Evolutionary conservation across 2,113 vertebrate species (phyloP), one percentile per base, ranked within the genome.

Genomic region (Cryptomyrus ogoouensis): DNA sequence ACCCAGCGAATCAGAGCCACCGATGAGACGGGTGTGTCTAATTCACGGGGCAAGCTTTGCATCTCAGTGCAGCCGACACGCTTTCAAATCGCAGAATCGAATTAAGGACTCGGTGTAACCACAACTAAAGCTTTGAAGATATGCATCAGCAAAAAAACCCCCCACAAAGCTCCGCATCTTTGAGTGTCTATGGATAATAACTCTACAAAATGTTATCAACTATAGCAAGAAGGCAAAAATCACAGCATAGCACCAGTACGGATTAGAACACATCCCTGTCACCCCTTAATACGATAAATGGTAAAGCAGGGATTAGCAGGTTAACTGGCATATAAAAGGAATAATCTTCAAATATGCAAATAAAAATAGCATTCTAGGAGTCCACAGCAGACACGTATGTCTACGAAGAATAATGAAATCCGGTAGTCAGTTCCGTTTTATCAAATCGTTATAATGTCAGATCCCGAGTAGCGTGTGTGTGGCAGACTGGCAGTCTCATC

Each of bases 271-370:
- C 27, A 89, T 53, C 24, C 2, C 77, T 39, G 9, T 5, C 42
- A 58, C 62, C 44, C 17, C 53, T 27, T 53, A 90, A 85, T 46
- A 86, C 58, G 39, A 62, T 47, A 58, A 49, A 58, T 47, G 52
- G n/a, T 7, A 31, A 10, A 66, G 47, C 21, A 13, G 24, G 89
- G 56, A 62, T 90, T 62, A 85, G 53, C 89, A 89, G 31, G 53
- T 58, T 27, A 62, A 46, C 83, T 62, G 44, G 9, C 27, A 85
- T 21, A 62, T 66, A 86, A 86, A 90, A 47, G 39, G 17, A 62
- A 44, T 85, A 85, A 62, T 85, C 19, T 31, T n/a, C 24, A 42
- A 85, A 86, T 47, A 66, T 90, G 89, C 80, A 89, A 89, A 89
- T 89, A 10, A 35, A 89, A 21, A 50, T 35, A 8, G 50, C 0